Percentiles rank a stretch among this genome's conserved stretches.
phyloP scores from a whole-genome alignment of 2,113 vertebrate genomes.

The Desmodus rotundus region DNA sequence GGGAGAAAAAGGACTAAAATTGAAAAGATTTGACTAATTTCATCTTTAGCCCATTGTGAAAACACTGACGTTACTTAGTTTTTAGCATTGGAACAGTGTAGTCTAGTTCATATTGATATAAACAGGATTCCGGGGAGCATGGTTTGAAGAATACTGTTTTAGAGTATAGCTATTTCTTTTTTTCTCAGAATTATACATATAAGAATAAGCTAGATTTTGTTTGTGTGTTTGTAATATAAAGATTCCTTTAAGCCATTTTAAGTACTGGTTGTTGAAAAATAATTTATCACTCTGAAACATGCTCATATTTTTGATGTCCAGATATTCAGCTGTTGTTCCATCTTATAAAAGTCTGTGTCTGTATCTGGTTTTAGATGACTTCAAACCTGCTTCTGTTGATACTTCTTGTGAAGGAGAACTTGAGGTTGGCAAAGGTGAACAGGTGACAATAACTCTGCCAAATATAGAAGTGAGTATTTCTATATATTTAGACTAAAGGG shows the following conservation, averaged over 20 bases:
- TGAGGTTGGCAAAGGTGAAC: conserved; percentile 97
- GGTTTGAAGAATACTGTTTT: background rate
- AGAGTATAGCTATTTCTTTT: background rate
- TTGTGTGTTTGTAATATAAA: conserved; percentile 7
- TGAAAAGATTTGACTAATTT: background rate
- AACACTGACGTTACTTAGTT: background rate
- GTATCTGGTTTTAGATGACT: conserved; percentile 89
- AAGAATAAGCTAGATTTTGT: background rate
- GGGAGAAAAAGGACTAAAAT: background rate
- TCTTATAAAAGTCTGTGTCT: conserved; percentile 2
- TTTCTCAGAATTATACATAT: background rate
- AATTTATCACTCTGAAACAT: conserved; percentile 40
- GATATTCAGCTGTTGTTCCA: background rate
- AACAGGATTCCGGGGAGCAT: background rate
- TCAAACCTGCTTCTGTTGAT: conserved; percentile 98
- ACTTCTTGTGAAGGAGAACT: conserved; percentile 95
- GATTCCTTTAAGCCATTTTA: background rate
- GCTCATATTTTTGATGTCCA: conserved; percentile 43
- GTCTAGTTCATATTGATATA: background rate
- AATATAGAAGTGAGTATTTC: conserved; percentile 92
- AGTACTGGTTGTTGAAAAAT: conserved; percentile 16
- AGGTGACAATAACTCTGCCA: conserved; percentile 97
- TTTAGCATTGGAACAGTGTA: background rate
- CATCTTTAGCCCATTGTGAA: background rate
- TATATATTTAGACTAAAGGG: background rate